phyloP scores from a whole-genome alignment of 2,113 vertebrate species.

The Sturnus vulgaris region DNA sequence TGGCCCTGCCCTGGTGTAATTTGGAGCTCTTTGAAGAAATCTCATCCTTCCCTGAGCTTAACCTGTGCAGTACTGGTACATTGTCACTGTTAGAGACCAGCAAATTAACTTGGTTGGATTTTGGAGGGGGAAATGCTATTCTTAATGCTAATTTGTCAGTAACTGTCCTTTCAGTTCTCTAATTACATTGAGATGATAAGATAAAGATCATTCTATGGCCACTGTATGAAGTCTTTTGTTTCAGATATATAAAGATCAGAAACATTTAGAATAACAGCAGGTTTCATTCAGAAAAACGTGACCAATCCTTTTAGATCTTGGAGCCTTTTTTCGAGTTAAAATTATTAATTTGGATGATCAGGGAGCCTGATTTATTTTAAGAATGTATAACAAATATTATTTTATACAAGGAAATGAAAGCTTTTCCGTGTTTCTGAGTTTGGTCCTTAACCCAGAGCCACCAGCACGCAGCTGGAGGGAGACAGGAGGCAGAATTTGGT shows the following conservation, averaged over 20 bases:
- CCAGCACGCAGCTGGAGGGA: constrained; percentile 91
- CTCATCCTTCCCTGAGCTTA: neutral
- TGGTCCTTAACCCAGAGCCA: constrained; percentile 69
- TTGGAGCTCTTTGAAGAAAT: neutral
- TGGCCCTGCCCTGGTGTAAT: neutral
- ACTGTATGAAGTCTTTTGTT: neutral
- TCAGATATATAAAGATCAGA: neutral
- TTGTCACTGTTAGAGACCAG: neutral
- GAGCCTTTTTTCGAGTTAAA: neutral
- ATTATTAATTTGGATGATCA: neutral
- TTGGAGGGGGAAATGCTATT: neutral
- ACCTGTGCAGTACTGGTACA: accelerated
- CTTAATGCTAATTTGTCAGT: neutral
- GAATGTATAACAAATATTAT: neutral
- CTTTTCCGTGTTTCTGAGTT: neutral
- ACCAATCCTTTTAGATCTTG: neutral
- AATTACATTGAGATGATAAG: neutral
- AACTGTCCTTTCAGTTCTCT: neutral
- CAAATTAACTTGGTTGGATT: neutral
- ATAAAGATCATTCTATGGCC: neutral
- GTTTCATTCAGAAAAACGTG: neutral
- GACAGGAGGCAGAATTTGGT: constrained; percentile 92
- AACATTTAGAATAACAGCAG: neutral
- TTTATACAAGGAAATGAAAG: neutral
- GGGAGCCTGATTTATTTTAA: neutral